A percentile compares a stretch with the other conserved stretches of the same genome.
Evolutionary conservation across 2,797 vertebrate genomes (phyloP).

Genomic region (Acanthiza pusilla): DNA sequence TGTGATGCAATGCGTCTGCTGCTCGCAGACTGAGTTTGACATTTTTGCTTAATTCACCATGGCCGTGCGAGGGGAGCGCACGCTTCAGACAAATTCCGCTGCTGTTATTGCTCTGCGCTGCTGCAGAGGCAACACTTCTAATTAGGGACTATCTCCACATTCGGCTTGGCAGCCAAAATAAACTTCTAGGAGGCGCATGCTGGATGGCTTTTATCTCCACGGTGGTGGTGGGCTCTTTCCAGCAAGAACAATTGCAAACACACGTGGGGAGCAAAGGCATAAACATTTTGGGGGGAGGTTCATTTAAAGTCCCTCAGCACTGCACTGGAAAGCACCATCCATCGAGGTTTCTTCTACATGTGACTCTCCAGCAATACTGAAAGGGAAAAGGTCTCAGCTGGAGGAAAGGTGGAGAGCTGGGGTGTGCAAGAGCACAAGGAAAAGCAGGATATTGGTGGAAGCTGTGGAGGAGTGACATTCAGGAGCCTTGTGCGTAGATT

Average conservation of each 20-base stretch:
- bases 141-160: conserved; percentile 13
- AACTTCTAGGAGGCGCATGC: background rate
- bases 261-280: background rate
- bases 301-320: background rate
- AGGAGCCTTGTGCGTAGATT: background rate
- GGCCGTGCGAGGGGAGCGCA: background rate
- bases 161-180: conserved; percentile 44
- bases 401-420: background rate
- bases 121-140: conserved; percentile 15
- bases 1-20: background rate
- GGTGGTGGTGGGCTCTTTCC: conserved; percentile 1
- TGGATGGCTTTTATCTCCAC: background rate
- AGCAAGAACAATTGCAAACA: background rate
- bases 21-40: background rate
- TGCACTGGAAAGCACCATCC: background rate
- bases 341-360: background rate
- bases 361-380: background rate
- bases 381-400: background rate
- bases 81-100: background rate
- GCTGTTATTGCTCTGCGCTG: background rate
- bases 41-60: conserved; percentile 44
- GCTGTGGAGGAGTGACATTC: background rate
- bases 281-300: background rate
- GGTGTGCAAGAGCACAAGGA: background rate
- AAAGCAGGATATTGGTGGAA: background rate